phyloP scores from a whole-genome alignment of 2,113 vertebrate species.

The Semicossyphus pulcher region DNA sequence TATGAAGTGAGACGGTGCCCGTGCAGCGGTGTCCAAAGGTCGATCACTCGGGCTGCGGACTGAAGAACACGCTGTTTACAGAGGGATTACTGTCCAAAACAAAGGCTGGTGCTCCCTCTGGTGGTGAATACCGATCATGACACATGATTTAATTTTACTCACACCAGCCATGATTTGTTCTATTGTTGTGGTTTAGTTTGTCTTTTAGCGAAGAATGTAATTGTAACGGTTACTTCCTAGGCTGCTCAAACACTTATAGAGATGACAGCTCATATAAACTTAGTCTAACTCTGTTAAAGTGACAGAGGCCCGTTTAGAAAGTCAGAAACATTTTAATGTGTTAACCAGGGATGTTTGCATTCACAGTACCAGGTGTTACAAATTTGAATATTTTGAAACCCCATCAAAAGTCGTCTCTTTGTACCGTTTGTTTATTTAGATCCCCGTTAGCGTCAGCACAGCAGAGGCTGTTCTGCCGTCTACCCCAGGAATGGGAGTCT shows the following conservation, averaged over 20 bases:
- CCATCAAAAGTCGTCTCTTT: conserved; percentile 23
- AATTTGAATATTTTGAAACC: too few relatives aligned
- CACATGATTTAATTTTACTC: conserved; percentile 19
- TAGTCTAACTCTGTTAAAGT: too few relatives aligned
- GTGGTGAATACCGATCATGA: conserved; percentile 49
- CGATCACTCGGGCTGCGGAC: background rate
- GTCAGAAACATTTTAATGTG: background rate
- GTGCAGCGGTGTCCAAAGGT: conserved; percentile 17
- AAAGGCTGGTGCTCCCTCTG: conserved; percentile 80
- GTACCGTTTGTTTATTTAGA: too few relatives aligned
- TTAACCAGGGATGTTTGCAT: background rate
- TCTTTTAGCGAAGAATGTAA: conserved; percentile 23
- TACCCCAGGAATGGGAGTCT: conserved; percentile 17
- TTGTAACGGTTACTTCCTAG: too few relatives aligned
- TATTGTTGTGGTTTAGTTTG: conserved; percentile 45
- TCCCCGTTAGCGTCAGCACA: too few relatives aligned
- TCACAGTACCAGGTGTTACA: background rate
- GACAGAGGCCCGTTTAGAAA: background rate
- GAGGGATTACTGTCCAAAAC: conserved; percentile 36
- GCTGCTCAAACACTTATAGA: too few relatives aligned
- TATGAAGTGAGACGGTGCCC: conserved; percentile 17
- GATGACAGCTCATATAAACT: too few relatives aligned
- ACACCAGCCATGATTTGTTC: conserved; percentile 61
- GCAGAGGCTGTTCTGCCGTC: too few relatives aligned
- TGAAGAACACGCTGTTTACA: background rate